Conservation (phyloP, 2,797 vertebrate species). For the Vespertilio murinus region DNA sequence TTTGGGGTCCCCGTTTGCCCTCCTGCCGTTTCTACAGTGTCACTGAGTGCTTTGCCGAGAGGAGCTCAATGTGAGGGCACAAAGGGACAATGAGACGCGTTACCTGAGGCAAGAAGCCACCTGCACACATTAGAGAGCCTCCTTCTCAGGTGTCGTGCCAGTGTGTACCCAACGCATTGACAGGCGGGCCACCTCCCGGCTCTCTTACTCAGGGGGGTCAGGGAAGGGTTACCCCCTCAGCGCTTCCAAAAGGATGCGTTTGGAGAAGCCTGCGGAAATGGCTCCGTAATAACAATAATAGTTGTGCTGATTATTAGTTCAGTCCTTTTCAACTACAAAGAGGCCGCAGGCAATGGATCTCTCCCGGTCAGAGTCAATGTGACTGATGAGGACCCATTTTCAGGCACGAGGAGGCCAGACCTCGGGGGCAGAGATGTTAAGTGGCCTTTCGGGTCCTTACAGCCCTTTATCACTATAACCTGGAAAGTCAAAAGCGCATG, state of each 20-base stretch:
- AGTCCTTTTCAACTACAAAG: not conserved
- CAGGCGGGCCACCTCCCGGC: not conserved
- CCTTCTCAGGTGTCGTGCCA: slow-evolving; percentile 68
- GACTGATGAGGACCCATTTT: not conserved
- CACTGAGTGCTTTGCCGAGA: slow-evolving; percentile 50
- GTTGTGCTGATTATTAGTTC: not conserved
- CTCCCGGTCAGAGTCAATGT: not conserved
- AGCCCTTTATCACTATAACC: not conserved
- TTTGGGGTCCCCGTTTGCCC: slow-evolving; percentile 46
- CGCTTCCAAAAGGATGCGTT: not conserved
- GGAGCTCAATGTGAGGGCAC: slow-evolving; percentile 56
- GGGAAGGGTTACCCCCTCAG: not conserved
- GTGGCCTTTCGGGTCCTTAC: not conserved
- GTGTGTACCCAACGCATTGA: slow-evolving; percentile 21
- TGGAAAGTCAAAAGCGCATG: not conserved
- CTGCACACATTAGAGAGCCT: slow-evolving; percentile 45
- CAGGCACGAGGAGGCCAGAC: not conserved
- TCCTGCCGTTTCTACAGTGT: slow-evolving; percentile 59
- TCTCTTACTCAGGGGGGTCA: not conserved
- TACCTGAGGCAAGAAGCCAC: slow-evolving; percentile 73
- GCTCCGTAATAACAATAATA: not conserved
- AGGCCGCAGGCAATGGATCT: not conserved
- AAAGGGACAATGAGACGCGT: slow-evolving; percentile 66
- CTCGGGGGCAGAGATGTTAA: not conserved
- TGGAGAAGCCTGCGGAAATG: not conserved